Conservation (phyloP, 2,888 invertebrate species). For the Himalopsyche anomala region DNA sequence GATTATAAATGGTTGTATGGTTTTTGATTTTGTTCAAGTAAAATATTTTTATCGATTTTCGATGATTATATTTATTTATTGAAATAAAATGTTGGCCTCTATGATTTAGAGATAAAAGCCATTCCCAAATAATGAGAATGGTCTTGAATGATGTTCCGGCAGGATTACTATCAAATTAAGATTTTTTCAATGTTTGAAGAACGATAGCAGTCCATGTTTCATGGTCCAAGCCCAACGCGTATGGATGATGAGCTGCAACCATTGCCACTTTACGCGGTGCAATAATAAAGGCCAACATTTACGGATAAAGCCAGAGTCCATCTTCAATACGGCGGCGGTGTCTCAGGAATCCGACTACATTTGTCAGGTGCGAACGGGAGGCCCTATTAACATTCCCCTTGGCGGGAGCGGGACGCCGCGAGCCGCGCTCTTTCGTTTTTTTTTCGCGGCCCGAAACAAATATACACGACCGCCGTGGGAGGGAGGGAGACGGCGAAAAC, state of each 20-base stretch:
- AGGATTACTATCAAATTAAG: no score
- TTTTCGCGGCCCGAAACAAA: conserved; percentile 61
- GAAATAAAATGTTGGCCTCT: no score
- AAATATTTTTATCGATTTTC: no score
- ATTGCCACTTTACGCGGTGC: conserved; percentile 27
- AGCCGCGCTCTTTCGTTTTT: conserved; percentile 60
- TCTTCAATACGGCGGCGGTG: conserved; percentile 46
- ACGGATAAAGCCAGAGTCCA: conserved; percentile 40
- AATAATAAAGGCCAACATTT: conserved; percentile 37
- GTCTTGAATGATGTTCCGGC: no score
- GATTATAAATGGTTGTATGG: no score
- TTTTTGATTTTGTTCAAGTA: no score
- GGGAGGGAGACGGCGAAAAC: conserved; percentile 59
- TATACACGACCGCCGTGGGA: conserved; percentile 11
- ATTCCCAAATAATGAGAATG: no score
- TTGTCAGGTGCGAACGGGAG: conserved; percentile 65
- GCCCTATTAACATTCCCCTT: conserved; percentile 61
- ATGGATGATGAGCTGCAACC: conserved; percentile 7
- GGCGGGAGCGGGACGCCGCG: conserved; percentile 60
- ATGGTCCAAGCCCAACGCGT: conserved; percentile 15
- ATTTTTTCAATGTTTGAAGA: no score
- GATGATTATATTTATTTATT: no score
- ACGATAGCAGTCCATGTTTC: not conserved
- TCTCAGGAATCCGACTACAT: conserved; percentile 65
- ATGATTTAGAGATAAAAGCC: no score